Evolutionary conservation across 2,888 invertebrate species (phyloP), one percentile per base, ranked within the genome.

Genomic region (Dastarcus helophoroides): DNA sequence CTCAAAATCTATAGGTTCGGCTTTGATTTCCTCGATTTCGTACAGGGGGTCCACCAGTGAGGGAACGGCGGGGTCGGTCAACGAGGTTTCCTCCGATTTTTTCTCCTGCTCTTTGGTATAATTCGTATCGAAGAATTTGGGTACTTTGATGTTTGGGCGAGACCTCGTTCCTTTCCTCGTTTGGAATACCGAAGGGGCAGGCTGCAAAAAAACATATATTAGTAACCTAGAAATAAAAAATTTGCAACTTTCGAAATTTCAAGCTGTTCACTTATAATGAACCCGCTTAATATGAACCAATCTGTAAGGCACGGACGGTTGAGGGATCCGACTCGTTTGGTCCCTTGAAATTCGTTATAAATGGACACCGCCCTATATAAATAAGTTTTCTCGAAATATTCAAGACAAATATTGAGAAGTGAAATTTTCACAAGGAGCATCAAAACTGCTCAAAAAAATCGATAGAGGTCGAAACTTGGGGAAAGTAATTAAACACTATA

Each of bases 121-220:
- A 26, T 51, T 48, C 25, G 39, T 47, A 35, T 58, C 52, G 38
- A 56, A 62, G 35, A 54, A 58, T 35, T 57, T 54, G 2, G 61
- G 60, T 13, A 60, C 48, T 46, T 61, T 62, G 2, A 58, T 54
- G 35, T 60, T 54, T 2, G 61, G 62, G 3, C 62, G 44, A 1
- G 62, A 60, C 26, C 60, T 42, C 4, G 61, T 62, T 2, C 62
- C 61, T 43, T 57, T 57, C 17, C 59, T 48, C 21, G 53, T 49
- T 1, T 50, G 42, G 24, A 57, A 46, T 3, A 51, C 41, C 4
- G 56, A 56, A 4, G 55, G 56, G 3, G 51, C 48, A 3, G 54
- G 47, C 58, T 58, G 37, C 38, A 54, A 54, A 11, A 15, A 15
- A 23, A 14, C 17, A 26, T 17, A 16, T 15, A 14, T 26, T 8